phyloP scores from a whole-genome alignment of 2,797 vertebrate genomes.

The Mus spretus region DNA sequence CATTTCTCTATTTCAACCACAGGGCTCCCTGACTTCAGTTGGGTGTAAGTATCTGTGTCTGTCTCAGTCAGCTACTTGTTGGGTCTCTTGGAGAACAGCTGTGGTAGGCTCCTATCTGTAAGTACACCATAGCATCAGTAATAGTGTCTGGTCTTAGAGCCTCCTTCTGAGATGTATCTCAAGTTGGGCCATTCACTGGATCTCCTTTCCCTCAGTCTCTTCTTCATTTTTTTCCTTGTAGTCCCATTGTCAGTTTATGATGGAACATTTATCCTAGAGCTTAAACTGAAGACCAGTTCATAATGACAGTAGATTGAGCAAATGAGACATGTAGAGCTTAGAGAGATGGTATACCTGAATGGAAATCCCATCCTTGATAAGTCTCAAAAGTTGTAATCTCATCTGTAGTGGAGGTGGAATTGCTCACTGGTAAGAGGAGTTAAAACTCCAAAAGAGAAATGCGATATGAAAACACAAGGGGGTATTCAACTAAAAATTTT shows the following conservation, averaged over 20 bases:
- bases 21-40: neutral
- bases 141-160: neutral
- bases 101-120: neutral
- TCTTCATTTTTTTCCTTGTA: neutral
- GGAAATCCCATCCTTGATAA: neutral
- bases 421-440: neutral
- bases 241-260: neutral
- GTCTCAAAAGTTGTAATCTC: neutral
- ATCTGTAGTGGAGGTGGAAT: conserved; percentile 6
- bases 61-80: neutral
- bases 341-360: neutral
- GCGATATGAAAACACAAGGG: neutral
- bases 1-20: neutral
- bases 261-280: conserved; percentile 12
- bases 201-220: neutral
- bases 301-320: neutral
- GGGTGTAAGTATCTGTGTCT: neutral
- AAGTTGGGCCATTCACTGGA: neutral
- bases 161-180: neutral
- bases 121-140: neutral
- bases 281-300: conserved; percentile 10
- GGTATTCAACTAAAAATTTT: neutral
- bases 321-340: neutral
- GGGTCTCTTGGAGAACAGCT: neutral
- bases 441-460: neutral